These are phyloP conservation scores for Eupeodes corollae DNA, from an alignment of 1,140 invertebrate genomes.

Conservation along the genomic window DNA sequence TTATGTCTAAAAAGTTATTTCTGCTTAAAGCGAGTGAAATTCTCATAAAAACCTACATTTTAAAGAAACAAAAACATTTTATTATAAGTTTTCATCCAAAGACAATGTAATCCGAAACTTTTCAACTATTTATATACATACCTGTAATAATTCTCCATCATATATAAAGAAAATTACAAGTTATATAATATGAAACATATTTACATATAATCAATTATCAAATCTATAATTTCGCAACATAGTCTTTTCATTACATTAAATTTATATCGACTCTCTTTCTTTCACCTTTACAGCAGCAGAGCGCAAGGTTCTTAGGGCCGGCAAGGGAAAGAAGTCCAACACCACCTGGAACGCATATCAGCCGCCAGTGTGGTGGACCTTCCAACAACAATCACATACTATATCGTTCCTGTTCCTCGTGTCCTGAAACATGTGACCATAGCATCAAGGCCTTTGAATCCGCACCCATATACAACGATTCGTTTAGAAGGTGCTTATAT, in stretches of 20 bases:
- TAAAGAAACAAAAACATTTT: too few relatives aligned
- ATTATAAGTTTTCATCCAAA: too few relatives aligned
- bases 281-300: slow-evolving; percentile 32
- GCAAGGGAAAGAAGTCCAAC: slow-evolving; percentile 38
- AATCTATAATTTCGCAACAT: too few relatives aligned
- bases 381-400: slow-evolving; percentile 35
- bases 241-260: neutral
- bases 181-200: too few relatives aligned
- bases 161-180: too few relatives aligned
- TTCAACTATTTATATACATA: too few relatives aligned
- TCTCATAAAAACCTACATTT: too few relatives aligned
- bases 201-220: too few relatives aligned
- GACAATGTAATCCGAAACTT: too few relatives aligned
- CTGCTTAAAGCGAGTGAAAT: too few relatives aligned
- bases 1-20: too few relatives aligned
- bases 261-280: slow-evolving; percentile 6
- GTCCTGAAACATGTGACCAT: slow-evolving; percentile 36
- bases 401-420: slow-evolving; percentile 34
- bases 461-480: slow-evolving; percentile 24
- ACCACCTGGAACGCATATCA: slow-evolving; percentile 35
- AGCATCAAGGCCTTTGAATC: slow-evolving; percentile 35
- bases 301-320: slow-evolving; percentile 39
- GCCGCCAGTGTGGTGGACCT: slow-evolving; percentile 33
- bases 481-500: slow-evolving; percentile 31
- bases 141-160: too few relatives aligned